Evolutionary conservation across 2,797 vertebrate species (phyloP).

Genomic region (Gymnodraco acuticeps): DNA sequence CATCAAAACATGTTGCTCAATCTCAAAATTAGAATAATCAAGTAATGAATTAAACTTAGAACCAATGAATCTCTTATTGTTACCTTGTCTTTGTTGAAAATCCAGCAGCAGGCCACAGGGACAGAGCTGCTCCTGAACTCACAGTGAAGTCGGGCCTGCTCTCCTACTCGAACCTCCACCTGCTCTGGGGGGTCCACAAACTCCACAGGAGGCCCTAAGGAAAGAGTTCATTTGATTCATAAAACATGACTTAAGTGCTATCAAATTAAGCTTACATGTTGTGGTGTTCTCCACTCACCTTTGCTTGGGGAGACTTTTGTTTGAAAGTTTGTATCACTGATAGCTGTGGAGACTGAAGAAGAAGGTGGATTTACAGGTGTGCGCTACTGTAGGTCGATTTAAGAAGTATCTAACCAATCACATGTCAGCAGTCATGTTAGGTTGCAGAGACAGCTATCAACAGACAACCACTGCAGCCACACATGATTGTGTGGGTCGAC

Average conservation of each 20-base stretch:
- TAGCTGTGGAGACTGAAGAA: slow-evolving; percentile 46
- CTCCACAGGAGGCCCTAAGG: slow-evolving; percentile 71
- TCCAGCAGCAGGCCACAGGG: slow-evolving; percentile 87
- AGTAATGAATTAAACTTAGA: background rate
- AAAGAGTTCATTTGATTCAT: background rate
- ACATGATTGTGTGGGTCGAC: background rate
- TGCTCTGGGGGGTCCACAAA: slow-evolving; percentile 78
- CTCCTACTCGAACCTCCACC: slow-evolving; percentile 77
- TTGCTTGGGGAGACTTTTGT: slow-evolving; percentile 29
- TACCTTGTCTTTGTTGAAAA: slow-evolving; percentile 85
- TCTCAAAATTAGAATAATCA: background rate
- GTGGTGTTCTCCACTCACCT: slow-evolving; percentile 46
- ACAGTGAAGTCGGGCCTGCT: slow-evolving; percentile 75
- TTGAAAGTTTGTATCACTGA: slow-evolving; percentile 26
- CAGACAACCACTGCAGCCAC: background rate
- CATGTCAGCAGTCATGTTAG: slow-evolving; percentile 42
- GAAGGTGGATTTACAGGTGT: slow-evolving; percentile 40
- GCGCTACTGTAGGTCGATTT: slow-evolving; percentile 17
- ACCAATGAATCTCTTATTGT: no score
- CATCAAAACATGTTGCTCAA: background rate
- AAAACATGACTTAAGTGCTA: background rate
- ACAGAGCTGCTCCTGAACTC: slow-evolving; percentile 75
- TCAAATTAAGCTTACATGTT: background rate
- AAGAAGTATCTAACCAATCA: slow-evolving; percentile 58
- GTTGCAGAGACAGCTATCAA: slow-evolving; percentile 32